Percentiles rank a stretch among this genome's conserved stretches.
Evolutionary conservation across 1,140 invertebrate genomes (phyloP).

Genomic region (Heterodera carotae): DNA sequence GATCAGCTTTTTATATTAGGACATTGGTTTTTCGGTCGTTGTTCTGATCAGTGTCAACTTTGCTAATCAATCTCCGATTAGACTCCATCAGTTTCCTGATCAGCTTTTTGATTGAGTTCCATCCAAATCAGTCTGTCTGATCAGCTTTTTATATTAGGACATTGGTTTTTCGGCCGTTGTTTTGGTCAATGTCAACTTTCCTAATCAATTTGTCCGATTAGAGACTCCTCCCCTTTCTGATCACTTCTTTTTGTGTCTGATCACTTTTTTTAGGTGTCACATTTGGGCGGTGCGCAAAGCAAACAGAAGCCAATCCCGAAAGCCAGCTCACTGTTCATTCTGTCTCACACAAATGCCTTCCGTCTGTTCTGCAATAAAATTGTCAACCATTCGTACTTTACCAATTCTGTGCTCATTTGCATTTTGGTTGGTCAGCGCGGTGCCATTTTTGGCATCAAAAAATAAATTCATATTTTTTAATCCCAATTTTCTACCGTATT

Average conservation of each 20-base stretch:
- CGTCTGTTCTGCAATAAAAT: constrained; percentile 93
- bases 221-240: background rate
- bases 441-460: constrained; percentile 11
- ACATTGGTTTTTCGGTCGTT: no score
- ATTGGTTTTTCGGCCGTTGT: no score
- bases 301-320: constrained; percentile 91
- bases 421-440: no score
- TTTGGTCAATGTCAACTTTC: no score
- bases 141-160: no score
- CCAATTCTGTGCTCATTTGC: constrained; percentile 92
- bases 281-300: constrained; percentile 78
- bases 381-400: constrained; percentile 91
- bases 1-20: no score
- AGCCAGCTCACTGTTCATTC: constrained; percentile 91
- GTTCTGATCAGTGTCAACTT: no score
- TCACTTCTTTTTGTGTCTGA: background rate
- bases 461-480: background rate
- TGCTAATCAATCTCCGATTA: no score
- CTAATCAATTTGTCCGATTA: background rate
- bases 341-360: constrained; percentile 91
- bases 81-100: no score
- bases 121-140: no score
- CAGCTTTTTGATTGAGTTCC: no score
- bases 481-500: no score
- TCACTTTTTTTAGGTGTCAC: constrained; percentile 71